Base-by-base conservation (phyloP, 2,888 invertebrate genomes). In the Xestia sexstrigata region DNA sequence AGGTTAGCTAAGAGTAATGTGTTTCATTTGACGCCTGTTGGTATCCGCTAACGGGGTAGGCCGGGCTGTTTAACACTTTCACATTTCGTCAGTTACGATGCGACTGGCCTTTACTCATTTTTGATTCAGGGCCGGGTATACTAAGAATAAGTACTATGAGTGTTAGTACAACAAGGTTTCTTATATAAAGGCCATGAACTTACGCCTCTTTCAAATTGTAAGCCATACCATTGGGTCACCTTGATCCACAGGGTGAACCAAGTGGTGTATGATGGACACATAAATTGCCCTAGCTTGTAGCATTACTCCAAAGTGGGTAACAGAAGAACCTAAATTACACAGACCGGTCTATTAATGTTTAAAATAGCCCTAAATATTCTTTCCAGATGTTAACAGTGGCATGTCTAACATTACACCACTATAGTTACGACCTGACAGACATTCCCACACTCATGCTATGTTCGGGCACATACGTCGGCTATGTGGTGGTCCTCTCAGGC, bases 381-480 rank as follows among this genome's bases (percentile, higher is more conserved):
- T 92, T 92, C 4, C 92, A 96, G 96, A 89, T 91, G 84, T 88
- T 96, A 85, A 90, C 95, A 80, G 83, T 93, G 85, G 92, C 95
- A n/a, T 96, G 96, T 74, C 90, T 96, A 35, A 91, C 92, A 0
- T 91, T 96, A 5, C 96, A 95, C 79, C 94, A 95, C 88, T 96
- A 95, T 90, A 96, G 96, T 80, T 96, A 94, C 81, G 96, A 96
- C 85, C 88, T 96, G 35, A 96, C 96, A 68, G 96, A 96, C 74
- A 82, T 96, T 52, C 91, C 95, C 1, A 95, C 96, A 13, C 83
- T 96, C n/a, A 95, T 96, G 94, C 88, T 96, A 6, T 96, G 96
- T 82, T 95, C 96, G 1, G 96, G 96, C 60, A 96, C 96, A 2
- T 96, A 95, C 85, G 91, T 96, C 35, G 96, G 96, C 11, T 96